Conservation (phyloP, 2,797 vertebrate genomes). For the Pipistrellus pipistrellus region DNA sequence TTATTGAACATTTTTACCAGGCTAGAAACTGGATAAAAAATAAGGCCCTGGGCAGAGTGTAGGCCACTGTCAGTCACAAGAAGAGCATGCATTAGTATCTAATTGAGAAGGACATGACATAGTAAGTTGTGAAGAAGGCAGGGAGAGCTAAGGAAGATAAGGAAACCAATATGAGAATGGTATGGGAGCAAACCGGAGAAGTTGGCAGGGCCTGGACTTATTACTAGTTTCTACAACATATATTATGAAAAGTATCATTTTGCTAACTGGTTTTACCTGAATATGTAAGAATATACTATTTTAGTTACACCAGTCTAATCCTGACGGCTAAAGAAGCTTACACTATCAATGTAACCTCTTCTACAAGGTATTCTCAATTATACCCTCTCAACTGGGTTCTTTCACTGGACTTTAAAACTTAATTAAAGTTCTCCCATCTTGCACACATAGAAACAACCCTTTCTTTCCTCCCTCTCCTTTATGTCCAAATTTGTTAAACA, state of each 20-base stretch:
- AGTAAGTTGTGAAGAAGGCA: background rate
- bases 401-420: background rate
- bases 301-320: background rate
- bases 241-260: background rate
- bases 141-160: background rate
- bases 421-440: background rate
- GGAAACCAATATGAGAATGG: background rate
- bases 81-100: background rate
- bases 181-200: background rate
- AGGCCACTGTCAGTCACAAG: background rate
- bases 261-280: background rate
- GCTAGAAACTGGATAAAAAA: background rate
- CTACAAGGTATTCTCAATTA: background rate
- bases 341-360: rapidly evolving
- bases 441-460: background rate
- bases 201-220: background rate
- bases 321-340: background rate
- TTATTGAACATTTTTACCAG: background rate
- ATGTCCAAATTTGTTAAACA: background rate
- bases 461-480: background rate
- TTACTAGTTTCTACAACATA: background rate
- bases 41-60: background rate
- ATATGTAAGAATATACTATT: background rate
- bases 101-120: background rate
- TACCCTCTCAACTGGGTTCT: background rate